These are phyloP conservation scores for Chrysotoxum bicinctum DNA, from an alignment of 2,888 invertebrate species.

Conservation along the genomic window DNA sequence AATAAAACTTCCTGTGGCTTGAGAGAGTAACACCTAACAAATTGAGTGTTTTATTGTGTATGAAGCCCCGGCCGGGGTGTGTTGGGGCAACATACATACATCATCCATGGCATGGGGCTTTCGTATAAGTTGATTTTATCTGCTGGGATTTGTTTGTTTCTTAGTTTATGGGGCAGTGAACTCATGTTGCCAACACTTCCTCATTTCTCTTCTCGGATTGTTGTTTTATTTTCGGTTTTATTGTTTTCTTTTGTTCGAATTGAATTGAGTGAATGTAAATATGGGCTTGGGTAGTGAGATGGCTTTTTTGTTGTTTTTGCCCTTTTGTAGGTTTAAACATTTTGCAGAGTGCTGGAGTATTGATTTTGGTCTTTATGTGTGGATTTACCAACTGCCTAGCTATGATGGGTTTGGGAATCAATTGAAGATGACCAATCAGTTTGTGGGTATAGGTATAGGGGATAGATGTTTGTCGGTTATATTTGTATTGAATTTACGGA, in stretches of 20 bases:
- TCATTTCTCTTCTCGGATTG: not conserved
- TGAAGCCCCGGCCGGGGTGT: not conserved
- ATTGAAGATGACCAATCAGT: slow-evolving; percentile 15
- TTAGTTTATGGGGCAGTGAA: slow-evolving; percentile 14
- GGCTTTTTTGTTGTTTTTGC: not conserved
- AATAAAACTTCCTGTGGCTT: slow-evolving; percentile 42
- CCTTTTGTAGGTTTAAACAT: not conserved
- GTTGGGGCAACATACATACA: slow-evolving; percentile 9
- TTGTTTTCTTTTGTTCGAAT: slow-evolving; percentile 9
- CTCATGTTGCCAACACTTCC: not conserved
- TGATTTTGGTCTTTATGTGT: not conserved
- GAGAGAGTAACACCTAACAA: slow-evolving; percentile 21
- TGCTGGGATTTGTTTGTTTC: slow-evolving; percentile 13
- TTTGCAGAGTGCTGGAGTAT: not conserved
- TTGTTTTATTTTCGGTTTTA: not conserved
- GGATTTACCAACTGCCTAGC: not conserved
- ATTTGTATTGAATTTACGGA: not conserved
- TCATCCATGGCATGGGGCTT: not conserved
- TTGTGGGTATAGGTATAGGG: too few species aligned
- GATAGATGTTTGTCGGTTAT: not conserved
- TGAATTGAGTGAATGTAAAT: slow-evolving; percentile 28
- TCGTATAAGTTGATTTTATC: not conserved
- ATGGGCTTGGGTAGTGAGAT: not conserved
- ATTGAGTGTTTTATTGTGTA: slow-evolving; percentile 40
- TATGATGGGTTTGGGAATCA: slow-evolving; percentile 1